These are phyloP conservation scores for Chionis minor DNA, from an alignment of 2,113 vertebrate species.

Conservation along the genomic window DNA sequence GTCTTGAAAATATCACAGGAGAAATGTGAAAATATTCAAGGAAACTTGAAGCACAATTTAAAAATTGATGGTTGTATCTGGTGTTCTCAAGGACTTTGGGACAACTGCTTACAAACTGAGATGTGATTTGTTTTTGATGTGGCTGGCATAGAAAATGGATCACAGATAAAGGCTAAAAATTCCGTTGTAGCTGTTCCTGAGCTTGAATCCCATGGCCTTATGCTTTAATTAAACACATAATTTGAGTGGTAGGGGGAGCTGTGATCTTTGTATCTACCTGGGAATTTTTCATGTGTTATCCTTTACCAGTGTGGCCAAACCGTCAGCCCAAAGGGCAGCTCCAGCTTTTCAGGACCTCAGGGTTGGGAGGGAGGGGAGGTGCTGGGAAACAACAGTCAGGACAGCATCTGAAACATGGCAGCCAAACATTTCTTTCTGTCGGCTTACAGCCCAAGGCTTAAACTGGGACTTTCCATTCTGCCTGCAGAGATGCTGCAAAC, in stretches of 20 bases:
- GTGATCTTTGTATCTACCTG: not conserved
- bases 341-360: not conserved
- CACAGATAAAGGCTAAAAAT: not conserved
- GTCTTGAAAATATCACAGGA: not conserved
- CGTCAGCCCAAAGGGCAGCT: not conserved
- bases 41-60: not conserved
- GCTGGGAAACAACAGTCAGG: not conserved
- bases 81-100: not conserved
- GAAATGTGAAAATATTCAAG: not conserved
- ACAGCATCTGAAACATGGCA: not conserved
- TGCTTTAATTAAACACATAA: not conserved
- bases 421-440: not conserved
- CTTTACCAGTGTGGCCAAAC: not conserved
- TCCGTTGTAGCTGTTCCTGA: not conserved
- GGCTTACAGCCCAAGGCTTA: not conserved
- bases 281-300: not conserved
- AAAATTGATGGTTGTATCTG: not conserved
- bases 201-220: fast-evolving
- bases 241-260: not conserved
- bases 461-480: not conserved
- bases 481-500: not conserved
- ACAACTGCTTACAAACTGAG: not conserved
- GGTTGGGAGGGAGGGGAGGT: not conserved
- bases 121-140: not conserved
- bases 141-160: not conserved